A percentile compares a stretch with the other conserved stretches of the same genome.
These are phyloP conservation scores for Julus scanicus DNA, from an alignment of 2,888 invertebrate species.

Conservation along the genomic window DNA sequence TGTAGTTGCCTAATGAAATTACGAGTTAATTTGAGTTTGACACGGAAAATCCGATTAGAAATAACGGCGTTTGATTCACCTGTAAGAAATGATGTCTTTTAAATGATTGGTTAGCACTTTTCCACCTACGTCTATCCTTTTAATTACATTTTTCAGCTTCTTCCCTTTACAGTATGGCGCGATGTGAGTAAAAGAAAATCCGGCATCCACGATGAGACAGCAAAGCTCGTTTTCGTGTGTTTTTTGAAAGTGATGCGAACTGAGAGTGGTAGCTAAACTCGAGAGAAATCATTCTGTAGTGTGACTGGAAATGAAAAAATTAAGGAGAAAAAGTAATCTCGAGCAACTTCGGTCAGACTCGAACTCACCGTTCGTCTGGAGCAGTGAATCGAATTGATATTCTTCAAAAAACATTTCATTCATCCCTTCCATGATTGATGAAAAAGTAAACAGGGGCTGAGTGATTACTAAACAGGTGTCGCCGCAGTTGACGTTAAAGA, in stretches of 20 bases:
- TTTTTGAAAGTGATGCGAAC: slow-evolving; percentile 76
- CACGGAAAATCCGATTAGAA: background rate
- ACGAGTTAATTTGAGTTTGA: background rate
- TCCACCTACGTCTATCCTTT: slow-evolving; percentile 93
- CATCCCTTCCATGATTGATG: slow-evolving; percentile 90
- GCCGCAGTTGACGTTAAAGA: slow-evolving; percentile 79
- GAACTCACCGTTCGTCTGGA: slow-evolving; percentile 75
- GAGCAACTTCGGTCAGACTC: background rate
- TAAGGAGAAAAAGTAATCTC: background rate
- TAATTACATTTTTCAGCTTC: slow-evolving; percentile 76
- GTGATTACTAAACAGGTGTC: slow-evolving; percentile 87
- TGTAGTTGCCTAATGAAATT: slow-evolving; percentile 78
- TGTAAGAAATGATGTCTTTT: slow-evolving; percentile 96
- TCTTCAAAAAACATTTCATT: slow-evolving; percentile 98
- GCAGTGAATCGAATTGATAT: slow-evolving; percentile 86
- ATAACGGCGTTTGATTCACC: slow-evolving; percentile 66
- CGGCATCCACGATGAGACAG: slow-evolving; percentile 89
- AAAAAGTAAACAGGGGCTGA: slow-evolving; percentile 94
- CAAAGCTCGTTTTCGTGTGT: slow-evolving; percentile 72
- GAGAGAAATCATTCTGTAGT: background rate
- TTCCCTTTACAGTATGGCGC: slow-evolving; percentile 88
- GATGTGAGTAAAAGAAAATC: slow-evolving; percentile 95
- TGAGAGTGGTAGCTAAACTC: slow-evolving; percentile 76
- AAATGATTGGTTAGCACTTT: slow-evolving; percentile 97
- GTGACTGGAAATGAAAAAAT: slow-evolving; percentile 56